phyloP scores from a whole-genome alignment of 2,888 invertebrate genomes.

The Pristionchus japonicus region DNA sequence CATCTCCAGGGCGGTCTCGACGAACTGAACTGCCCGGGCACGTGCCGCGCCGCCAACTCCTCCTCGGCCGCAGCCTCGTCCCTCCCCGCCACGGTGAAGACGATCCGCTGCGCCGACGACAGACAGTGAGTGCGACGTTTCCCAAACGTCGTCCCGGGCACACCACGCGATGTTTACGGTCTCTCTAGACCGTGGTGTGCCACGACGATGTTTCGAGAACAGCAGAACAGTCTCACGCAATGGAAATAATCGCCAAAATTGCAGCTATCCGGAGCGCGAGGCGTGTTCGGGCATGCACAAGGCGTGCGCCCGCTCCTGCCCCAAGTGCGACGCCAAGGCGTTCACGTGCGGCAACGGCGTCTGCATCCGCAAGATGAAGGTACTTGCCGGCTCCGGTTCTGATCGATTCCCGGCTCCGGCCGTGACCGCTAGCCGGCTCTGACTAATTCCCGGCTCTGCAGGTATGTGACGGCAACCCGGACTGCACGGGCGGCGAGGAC shows the following conservation, averaged over 20 bases:
- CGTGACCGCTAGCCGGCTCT: background rate
- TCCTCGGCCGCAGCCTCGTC: background rate
- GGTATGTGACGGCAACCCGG: constrained; percentile 65
- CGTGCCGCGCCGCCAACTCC: constrained; percentile 51
- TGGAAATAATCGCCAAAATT: too few relatives aligned
- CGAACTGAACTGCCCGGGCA: constrained; percentile 67
- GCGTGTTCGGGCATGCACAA: constrained; percentile 61
- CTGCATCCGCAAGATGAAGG: constrained; percentile 57
- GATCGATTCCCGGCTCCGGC: background rate
- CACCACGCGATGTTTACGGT: background rate
- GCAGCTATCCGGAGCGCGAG: constrained; percentile 55
- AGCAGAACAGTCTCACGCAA: background rate
- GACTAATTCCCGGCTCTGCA: constrained; percentile 15
- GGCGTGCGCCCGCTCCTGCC: constrained; percentile 54
- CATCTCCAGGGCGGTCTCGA: constrained; percentile 59
- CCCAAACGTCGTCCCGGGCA: background rate
- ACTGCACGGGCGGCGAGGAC: constrained; percentile 64
- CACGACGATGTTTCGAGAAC: background rate
- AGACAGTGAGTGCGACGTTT: background rate
- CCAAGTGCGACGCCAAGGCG: constrained; percentile 59
- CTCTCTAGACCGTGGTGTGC: background rate
- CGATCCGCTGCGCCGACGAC: constrained; percentile 51
- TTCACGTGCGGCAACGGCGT: constrained; percentile 57
- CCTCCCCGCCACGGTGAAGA: constrained; percentile 31
- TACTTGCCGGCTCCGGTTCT: background rate